Percentiles rank a stretch among this genome's conserved stretches.
phyloP scores from a whole-genome alignment of 2,113 vertebrate genomes.

The Ibidorhyncha struthersii region DNA sequence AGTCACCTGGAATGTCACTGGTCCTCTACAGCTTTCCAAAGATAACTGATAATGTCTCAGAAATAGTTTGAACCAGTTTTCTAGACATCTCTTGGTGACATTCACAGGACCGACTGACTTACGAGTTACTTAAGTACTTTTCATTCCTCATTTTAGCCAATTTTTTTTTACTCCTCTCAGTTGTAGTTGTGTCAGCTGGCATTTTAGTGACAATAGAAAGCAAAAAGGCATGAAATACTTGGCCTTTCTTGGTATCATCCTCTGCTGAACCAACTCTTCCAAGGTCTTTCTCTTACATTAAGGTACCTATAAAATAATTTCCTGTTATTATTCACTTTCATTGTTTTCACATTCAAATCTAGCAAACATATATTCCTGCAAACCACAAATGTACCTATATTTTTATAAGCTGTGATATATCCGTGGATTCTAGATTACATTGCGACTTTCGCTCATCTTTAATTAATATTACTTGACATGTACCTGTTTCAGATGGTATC shows the following conservation, averaged over 20 bases:
- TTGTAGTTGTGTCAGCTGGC: neutral
- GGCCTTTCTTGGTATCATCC: neutral
- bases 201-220: neutral
- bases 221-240: neutral
- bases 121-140: neutral
- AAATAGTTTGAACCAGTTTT: neutral
- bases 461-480: neutral
- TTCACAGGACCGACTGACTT: neutral
- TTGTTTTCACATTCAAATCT: neutral
- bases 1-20: neutral
- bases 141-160: neutral
- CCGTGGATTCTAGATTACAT: neutral
- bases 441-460: neutral
- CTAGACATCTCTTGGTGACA: neutral
- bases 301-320: neutral
- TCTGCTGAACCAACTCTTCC: neutral
- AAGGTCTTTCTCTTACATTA: neutral
- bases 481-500: neutral
- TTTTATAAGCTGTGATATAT: neutral
- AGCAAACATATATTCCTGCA: neutral
- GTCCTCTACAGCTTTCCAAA: neutral
- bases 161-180: neutral
- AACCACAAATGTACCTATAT: neutral
- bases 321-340: neutral
- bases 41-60: neutral